Evolutionary conservation across 2,113 vertebrate genomes (phyloP).

Genomic region (Cisticola juncidis): DNA sequence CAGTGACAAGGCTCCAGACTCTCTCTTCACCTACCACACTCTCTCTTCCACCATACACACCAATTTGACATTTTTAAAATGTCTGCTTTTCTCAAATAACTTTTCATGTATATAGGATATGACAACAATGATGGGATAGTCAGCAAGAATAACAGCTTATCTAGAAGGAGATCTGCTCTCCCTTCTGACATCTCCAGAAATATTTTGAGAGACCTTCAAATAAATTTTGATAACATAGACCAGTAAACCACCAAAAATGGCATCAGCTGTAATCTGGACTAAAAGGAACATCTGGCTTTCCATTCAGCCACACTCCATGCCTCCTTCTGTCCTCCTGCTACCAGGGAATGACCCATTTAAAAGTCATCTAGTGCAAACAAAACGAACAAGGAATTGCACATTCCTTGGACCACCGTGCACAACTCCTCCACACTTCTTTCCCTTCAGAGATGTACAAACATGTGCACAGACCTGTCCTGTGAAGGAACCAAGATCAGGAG

Average conservation of each 20-base stretch:
- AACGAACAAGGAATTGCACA: background rate
- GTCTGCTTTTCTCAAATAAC: background rate
- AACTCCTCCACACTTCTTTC: background rate
- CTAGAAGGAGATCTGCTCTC: background rate
- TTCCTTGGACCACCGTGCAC: background rate
- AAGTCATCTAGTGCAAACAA: background rate
- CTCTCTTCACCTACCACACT: background rate
- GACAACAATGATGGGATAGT: background rate
- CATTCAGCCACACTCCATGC: background rate
- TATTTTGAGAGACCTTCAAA: background rate
- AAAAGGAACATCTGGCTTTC: background rate
- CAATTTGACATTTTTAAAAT: background rate
- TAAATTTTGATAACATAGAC: background rate
- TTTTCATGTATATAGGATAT: background rate
- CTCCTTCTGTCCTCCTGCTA: background rate
- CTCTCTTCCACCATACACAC: too few species aligned
- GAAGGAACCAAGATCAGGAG: background rate
- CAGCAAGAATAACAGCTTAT: background rate
- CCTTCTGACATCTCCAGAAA: background rate
- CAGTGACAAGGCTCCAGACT: background rate
- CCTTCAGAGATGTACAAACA: accelerated
- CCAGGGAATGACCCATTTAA: background rate
- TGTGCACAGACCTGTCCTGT: background rate
- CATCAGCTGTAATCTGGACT: background rate
- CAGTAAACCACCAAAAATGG: background rate